Evolutionary conservation across 2,113 vertebrate species (phyloP), one percentile per base, ranked within the genome.

Genomic region (Bubo bubo): DNA sequence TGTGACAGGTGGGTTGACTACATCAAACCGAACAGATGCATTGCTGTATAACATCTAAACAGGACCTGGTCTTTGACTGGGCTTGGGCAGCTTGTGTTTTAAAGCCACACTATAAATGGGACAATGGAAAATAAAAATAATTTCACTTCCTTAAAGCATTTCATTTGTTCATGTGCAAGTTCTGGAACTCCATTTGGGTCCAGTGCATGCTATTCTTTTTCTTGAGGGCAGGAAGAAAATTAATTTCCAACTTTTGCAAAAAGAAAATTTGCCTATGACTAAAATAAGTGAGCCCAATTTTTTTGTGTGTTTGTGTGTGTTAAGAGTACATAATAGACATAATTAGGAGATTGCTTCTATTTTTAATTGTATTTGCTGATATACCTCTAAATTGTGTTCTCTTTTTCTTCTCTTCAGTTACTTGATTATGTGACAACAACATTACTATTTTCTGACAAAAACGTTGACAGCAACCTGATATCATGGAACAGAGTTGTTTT

Each of bases 401-500:
- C n/a, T 68, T 7, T 95, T 86, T 64, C 53, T 82, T 20, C 50
- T 96, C 24, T 77, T 52, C 41, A 99, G 99, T 98, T 99, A 84
- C 98, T 99, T 37, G 98, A 99, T 97, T 99, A 99, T 4, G 98
- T 99, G 96, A 98, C 97, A 8, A 99, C 99, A 30, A 98, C 99
- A 2, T 97, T 99, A 73, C 98, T 99, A 55, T 99, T 99, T 97
- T 99, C 99, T 5, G 99, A 99, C 97, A 99, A 97, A 98, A 99
- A 99, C 2, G 99, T 99, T 17, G 97, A 99, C 98, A 99, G 98
- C 98, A 99, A 99, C 95, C 96, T 99, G 86, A 98, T 99, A 91
- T 97, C 99, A 0, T 99, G 99, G 99, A 99, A 99, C 98, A 98
- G 99, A 35, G 99, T 99, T 58, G 99, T 99, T 73, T 97, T 99